Percentiles rank a stretch among this genome's conserved stretches.
phyloP scores from a whole-genome alignment of 2,888 invertebrate species.

The Empis stercorea region DNA sequence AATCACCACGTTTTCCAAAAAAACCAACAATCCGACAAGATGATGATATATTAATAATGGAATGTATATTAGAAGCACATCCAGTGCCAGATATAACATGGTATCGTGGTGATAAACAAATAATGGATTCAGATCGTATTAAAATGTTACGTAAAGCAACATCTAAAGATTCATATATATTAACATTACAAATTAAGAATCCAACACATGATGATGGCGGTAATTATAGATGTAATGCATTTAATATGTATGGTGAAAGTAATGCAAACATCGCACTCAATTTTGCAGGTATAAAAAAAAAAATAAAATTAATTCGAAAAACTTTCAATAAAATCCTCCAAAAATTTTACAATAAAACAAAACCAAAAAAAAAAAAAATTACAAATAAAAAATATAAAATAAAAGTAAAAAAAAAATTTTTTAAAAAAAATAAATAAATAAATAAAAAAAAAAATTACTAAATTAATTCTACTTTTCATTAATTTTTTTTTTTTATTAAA shows the following conservation, averaged over 20 bases:
- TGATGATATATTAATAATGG: conserved; percentile 86
- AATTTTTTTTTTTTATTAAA: too few species aligned
- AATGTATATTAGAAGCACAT: conserved; percentile 89
- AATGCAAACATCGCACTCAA: conserved; percentile 99
- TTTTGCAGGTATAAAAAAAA: conserved; percentile 68
- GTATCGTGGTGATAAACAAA: conserved; percentile 82
- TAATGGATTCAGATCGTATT: conserved; percentile 68
- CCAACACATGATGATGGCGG: conserved; percentile 96
- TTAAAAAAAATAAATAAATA: too few species aligned
- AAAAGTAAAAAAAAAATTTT: too few species aligned
- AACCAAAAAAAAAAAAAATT: too few species aligned
- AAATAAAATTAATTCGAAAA: not conserved
- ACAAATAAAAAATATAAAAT: too few species aligned
- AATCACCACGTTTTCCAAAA: conserved; percentile 91
- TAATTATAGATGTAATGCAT: conserved; percentile 97
- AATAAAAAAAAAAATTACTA: too few species aligned
- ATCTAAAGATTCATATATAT: conserved; percentile 80
- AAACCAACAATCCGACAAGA: conserved; percentile 93
- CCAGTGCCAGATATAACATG: conserved; percentile 91
- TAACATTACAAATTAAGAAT: conserved; percentile 87
- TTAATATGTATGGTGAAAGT: conserved; percentile 97
- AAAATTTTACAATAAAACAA: too few species aligned
- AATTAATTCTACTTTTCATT: too few species aligned
- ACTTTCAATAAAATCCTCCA: not conserved
- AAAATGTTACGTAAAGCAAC: conserved; percentile 83